A percentile compares a stretch with the other conserved stretches of the same genome.
These are phyloP conservation scores for Caenorhabditis sinica DNA, from an alignment of 2,888 invertebrate species.

Conservation along the genomic window DNA sequence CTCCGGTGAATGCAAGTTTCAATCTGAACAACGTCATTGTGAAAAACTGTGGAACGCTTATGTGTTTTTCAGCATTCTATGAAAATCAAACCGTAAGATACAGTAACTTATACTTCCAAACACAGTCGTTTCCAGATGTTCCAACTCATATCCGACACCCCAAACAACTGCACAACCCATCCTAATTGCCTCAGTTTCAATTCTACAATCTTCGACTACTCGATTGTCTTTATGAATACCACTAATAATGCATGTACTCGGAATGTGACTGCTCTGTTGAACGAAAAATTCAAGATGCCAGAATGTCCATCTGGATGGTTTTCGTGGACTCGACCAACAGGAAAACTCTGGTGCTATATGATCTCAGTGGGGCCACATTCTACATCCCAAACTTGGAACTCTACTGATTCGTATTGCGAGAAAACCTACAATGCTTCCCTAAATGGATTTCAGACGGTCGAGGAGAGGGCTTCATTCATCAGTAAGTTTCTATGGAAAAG, in stretches of 20 bases:
- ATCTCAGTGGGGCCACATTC: background rate
- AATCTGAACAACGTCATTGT: background rate
- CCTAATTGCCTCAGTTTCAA: constrained; percentile 18
- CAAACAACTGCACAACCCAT: constrained; percentile 13
- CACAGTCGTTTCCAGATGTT: constrained; percentile 10
- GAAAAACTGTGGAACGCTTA: background rate
- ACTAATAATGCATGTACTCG: constrained; percentile 1
- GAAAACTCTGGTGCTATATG: constrained; percentile 31
- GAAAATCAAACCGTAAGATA: background rate
- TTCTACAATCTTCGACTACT: background rate
- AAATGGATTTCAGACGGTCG: constrained; percentile 30
- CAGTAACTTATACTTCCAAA: background rate
- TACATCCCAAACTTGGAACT: background rate
- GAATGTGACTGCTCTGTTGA: background rate
- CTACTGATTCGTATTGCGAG: background rate
- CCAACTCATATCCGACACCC: constrained; percentile 17
- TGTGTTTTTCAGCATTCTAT: constrained; percentile 23
- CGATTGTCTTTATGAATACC: constrained; percentile 22
- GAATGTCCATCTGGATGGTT: constrained; percentile 13
- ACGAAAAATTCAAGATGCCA: background rate
- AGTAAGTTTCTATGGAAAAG: background rate
- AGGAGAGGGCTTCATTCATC: constrained; percentile 16
- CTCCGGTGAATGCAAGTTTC: background rate
- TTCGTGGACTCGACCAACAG: constrained; percentile 26
- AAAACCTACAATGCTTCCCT: background rate